Percentiles rank a stretch among this genome's conserved stretches.
Evolutionary conservation across 1,140 invertebrate species (phyloP).

Genomic region (Forficula auricularia): DNA sequence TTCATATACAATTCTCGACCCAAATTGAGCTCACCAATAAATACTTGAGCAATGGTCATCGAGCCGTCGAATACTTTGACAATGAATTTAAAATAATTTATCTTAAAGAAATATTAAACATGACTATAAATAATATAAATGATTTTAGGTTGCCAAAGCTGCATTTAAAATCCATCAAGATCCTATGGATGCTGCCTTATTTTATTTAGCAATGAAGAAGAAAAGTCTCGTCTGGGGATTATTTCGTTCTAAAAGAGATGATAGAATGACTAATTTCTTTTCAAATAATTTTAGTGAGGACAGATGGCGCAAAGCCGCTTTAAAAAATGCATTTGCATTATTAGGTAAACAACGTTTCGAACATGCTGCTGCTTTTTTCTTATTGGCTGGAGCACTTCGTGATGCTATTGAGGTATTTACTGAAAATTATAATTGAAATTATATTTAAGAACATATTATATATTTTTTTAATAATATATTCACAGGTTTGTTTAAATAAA

Average conservation of each 20-base stretch:
- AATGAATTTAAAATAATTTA: no score
- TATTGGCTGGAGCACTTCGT: slow-evolving; percentile 78
- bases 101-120: no score
- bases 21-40: no score
- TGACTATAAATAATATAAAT: no score
- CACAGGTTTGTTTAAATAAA: slow-evolving; percentile 70
- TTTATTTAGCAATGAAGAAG: slow-evolving; percentile 97
- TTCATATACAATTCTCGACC: no score
- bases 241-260: slow-evolving; percentile 73
- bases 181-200: slow-evolving; percentile 92
- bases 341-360: slow-evolving; percentile 90
- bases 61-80: no score
- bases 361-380: slow-evolving; percentile 86
- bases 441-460: background rate
- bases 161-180: slow-evolving; percentile 79
- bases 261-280: slow-evolving; percentile 90
- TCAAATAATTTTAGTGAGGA: slow-evolving; percentile 85
- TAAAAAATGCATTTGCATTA: slow-evolving; percentile 94
- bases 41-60: no score
- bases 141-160: slow-evolving; percentile 62
- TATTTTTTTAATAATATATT: background rate
- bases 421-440: background rate
- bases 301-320: slow-evolving; percentile 85
- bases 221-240: slow-evolving; percentile 92
- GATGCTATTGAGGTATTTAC: slow-evolving; percentile 78